Base-by-base conservation (phyloP, 2,113 vertebrate genomes). In the Nymphicus hollandicus region DNA sequence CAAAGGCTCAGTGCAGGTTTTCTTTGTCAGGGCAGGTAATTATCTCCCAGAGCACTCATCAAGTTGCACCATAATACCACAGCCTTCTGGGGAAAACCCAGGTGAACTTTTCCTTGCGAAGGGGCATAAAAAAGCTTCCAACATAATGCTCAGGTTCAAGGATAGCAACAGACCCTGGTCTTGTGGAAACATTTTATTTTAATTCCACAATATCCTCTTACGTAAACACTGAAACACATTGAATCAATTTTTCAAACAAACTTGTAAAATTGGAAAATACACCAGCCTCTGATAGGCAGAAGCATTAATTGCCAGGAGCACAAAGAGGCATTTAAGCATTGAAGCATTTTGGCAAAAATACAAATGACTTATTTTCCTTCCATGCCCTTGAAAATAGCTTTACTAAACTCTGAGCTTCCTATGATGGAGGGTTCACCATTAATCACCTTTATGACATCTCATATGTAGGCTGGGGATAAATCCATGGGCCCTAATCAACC, bases 381-480 rank as follows among this genome's bases (percentile, higher is more conserved):
- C 86, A 78, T 97, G 89, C 87, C n/a, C 96, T 98, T 98, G 97
- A 97, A 98, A 98, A 97, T 91, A 98, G 96, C 97, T 97, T 97
- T 96, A 96, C 97, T 98, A 96, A 96, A 97, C 97, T 94, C 96
- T 70, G 97, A 95, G 97, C 97, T 98, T 98, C 98, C 97, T 97
- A 92, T 77, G 95, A 97, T 91, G 97, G 97, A 90, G 95, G 95
- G 93, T 88, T 97, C 85, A 95, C 91, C 96, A 98, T 98, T 98
- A 97, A 98, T 98, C 98, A 98, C 98, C 97, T 98, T 96, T 96
- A 97, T 97, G 98, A 97, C 98, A 97, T 98, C 96, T 98, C 96
- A 88, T 96, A 97, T 96, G 93, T 91, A 96, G 96, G 93, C 95
- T 97, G 92, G 44, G 95, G 96, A 97, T 97, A 97, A 98, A 98